Percentiles rank a stretch among this genome's conserved stretches.
These are phyloP conservation scores for Chesias legatella DNA, from an alignment of 2,888 invertebrate species.

Conservation along the genomic window DNA sequence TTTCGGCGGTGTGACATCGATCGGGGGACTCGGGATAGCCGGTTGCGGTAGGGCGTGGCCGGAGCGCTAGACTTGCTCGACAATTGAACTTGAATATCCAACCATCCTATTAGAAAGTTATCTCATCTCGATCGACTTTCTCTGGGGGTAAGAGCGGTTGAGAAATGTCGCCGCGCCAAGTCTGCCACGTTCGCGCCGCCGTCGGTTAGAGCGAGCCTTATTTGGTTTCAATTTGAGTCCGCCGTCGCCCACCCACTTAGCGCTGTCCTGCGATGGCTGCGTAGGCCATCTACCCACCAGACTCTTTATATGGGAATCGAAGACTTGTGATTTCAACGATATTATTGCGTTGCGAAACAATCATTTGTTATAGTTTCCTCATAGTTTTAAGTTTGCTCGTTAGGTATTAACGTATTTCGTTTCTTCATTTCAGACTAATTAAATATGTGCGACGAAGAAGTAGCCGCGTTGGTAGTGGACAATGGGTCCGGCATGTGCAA, in stretches of 20 bases:
- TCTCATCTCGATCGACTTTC: slow-evolving; percentile 50
- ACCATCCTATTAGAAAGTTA: slow-evolving; percentile 50
- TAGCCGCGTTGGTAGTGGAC: slow-evolving; percentile 96
- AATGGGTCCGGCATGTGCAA: slow-evolving; percentile 99
- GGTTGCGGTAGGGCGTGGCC: slow-evolving; percentile 81
- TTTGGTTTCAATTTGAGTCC: slow-evolving; percentile 60
- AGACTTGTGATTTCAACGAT: slow-evolving; percentile 18
- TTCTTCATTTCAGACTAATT: slow-evolving; percentile 61
- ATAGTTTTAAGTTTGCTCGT: slow-evolving; percentile 22
- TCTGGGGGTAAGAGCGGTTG: slow-evolving; percentile 44
- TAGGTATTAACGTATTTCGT: background rate
- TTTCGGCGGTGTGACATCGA: slow-evolving; percentile 47
- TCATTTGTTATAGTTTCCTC: too few species aligned
- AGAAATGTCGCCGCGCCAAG: slow-evolving; percentile 48
- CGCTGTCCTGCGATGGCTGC: slow-evolving; percentile 42
- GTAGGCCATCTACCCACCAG: slow-evolving; percentile 58
- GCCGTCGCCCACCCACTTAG: slow-evolving; percentile 54
- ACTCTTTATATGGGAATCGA: slow-evolving; percentile 39
- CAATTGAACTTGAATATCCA: slow-evolving; percentile 28
- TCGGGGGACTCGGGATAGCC: slow-evolving; percentile 56
- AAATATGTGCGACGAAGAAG: slow-evolving; percentile 83
- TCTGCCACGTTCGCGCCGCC: slow-evolving; percentile 63
- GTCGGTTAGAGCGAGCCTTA: slow-evolving; percentile 57
- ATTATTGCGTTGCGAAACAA: slow-evolving; percentile 1
- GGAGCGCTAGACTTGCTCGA: slow-evolving; percentile 31